Conservation (phyloP, 2,888 invertebrate genomes). For the Drosophila phalerata region DNA sequence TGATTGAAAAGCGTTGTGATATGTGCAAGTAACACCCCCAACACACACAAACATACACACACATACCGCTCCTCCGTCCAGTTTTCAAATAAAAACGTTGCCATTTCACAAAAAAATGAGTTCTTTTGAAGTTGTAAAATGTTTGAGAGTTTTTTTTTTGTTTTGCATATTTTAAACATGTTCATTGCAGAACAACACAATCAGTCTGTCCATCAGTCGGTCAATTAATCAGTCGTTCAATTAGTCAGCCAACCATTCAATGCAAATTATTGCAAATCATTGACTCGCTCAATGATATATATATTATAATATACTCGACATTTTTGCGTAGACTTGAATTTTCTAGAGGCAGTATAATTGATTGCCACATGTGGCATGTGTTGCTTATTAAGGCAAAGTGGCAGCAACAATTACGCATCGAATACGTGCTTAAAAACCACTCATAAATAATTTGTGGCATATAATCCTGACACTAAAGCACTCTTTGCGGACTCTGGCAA, state of each 20-base stretch:
- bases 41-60: not conserved
- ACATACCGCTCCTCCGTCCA: not conserved
- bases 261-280: slow-evolving; percentile 45
- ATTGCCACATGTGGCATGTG: slow-evolving; percentile 22
- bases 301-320: slow-evolving; percentile 40
- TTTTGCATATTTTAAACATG: slow-evolving; percentile 34
- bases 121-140: slow-evolving; percentile 33
- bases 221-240: slow-evolving; percentile 37
- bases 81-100: not conserved
- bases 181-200: slow-evolving; percentile 26
- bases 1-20: slow-evolving; percentile 74
- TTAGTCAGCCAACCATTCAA: slow-evolving; percentile 31
- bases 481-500: not conserved
- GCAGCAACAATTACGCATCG: slow-evolving; percentile 21
- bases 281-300: slow-evolving; percentile 44
- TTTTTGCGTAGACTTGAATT: slow-evolving; percentile 34
- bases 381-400: slow-evolving; percentile 18
- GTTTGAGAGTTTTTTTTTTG: slow-evolving; percentile 44
- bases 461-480: not conserved
- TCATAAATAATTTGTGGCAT: not conserved
- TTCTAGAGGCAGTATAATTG: slow-evolving; percentile 29
- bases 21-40: slow-evolving; percentile 13
- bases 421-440: not conserved
- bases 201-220: slow-evolving; percentile 41
- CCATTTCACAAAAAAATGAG: slow-evolving; percentile 14